Evolutionary conservation across 2,113 vertebrate species (phyloP).

Genomic region (Raja brachyura): DNA sequence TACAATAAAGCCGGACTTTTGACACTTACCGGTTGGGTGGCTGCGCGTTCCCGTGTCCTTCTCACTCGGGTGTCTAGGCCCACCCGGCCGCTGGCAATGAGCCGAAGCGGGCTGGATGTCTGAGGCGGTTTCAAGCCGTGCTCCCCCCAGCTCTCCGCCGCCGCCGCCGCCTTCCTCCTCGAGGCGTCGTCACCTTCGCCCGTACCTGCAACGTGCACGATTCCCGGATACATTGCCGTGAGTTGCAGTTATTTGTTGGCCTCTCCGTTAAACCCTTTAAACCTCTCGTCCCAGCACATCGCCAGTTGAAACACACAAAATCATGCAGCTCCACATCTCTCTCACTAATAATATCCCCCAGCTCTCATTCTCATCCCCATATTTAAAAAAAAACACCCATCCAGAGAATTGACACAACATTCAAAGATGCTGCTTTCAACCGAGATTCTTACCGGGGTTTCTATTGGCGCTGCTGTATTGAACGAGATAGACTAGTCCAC

Average conservation of each 20-base stretch:
- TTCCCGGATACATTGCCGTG: not conserved
- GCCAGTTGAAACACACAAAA: constrained; percentile 42
- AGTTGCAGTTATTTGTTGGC: not conserved
- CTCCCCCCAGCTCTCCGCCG: not conserved
- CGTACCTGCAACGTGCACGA: constrained; percentile 9
- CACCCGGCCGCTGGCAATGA: not conserved
- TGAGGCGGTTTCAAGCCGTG: not conserved
- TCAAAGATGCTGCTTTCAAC: not conserved
- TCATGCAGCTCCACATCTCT: constrained; percentile 15
- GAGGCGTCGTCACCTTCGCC: constrained; percentile 3
- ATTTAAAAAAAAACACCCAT: not conserved
- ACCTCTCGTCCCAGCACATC: not conserved
- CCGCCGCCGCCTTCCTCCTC: not conserved
- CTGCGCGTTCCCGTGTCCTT: not conserved
- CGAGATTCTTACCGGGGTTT: constrained; percentile 51
- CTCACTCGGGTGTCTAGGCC: constrained; percentile 24
- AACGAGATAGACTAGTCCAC: constrained; percentile 58
- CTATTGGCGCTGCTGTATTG: constrained; percentile 49
- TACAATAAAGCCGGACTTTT: not conserved
- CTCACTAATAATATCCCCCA: not conserved
- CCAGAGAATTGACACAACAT: not conserved
- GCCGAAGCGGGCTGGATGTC: not conserved
- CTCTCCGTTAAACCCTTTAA: not conserved
- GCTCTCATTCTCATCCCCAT: not conserved
- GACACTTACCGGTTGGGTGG: not conserved